Evolutionary conservation across 30 jellyfish, hydroid and myxozoan species (phyloP), one percentile per base, ranked within the genome.

Genomic region (Aurelia sp.): DNA sequence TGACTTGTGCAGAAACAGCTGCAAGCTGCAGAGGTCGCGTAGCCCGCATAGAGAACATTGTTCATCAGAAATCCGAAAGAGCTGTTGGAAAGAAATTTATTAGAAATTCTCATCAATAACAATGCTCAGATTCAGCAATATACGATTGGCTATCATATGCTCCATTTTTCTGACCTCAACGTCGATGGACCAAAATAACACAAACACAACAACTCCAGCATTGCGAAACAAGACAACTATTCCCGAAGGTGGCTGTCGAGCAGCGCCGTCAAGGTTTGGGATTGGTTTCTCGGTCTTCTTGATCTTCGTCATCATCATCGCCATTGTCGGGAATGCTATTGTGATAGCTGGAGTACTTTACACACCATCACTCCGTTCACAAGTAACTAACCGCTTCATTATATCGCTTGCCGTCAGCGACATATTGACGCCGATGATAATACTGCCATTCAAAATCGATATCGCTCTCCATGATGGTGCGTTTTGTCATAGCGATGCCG

Each of bases 351-450:
- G 81, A 13, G 81, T 92, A 11, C 71, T 75, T 20, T 48, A 70
- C 44, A 68, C 96, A 1, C 60, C 80, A 33, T 55, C 81, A 4
- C 64, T 92, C 30, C 90, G 95, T 57, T 8, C 84, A 27, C 92
- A 74, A 59, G 71, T 68, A 8, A 80, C 95, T 0, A 78, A 73
- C 66, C 72, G 60, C 74, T 86, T 85, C 81, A 63, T 92, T 21
- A 78, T 79, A 4, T 86, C 98, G 18, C 74, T 92, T 10, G 98
- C 98, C 9, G 84, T 81, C 0, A 83, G 95, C 30, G 98, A 86
- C 50, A 52, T 90, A 11, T 62, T 85, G n/a, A 76, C 68, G 19
- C 73, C 90, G 20, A 21, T 78, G 27, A 50, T 63, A 35, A 73
- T 77, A 27, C 76, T 85, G 23, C 97, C 97, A 15, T 55, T 90